Conservation (phyloP, 2,797 vertebrate genomes). For the Pipistrellus nathusii region DNA sequence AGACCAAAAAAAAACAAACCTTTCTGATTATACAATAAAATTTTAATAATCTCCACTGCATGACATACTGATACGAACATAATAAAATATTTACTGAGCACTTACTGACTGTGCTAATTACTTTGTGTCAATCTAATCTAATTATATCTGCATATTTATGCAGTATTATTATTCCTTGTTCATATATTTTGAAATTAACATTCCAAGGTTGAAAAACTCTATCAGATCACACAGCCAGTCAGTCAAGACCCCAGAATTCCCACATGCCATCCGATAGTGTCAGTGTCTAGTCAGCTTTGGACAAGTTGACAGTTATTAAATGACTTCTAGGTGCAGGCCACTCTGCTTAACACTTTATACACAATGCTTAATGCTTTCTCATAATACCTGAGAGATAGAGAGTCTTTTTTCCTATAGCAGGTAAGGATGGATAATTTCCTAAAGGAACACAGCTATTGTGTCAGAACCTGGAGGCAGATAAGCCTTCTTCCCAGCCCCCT, state of each 20-base stretch:
- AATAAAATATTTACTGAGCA: neutral
- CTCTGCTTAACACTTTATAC: neutral
- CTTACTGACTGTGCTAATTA: neutral
- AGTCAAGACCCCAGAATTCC: neutral
- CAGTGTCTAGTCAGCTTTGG: no score
- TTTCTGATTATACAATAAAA: neutral
- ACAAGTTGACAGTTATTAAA: neutral
- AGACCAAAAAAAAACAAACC: neutral
- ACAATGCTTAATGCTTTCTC: neutral
- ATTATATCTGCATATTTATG: neutral
- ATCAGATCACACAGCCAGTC: neutral
- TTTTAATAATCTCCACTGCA: neutral
- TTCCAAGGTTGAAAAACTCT: neutral
- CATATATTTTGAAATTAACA: neutral
- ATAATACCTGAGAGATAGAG: neutral
- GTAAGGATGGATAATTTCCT: neutral
- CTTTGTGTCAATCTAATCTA: neutral
- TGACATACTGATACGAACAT: neutral
- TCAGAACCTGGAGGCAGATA: neutral
- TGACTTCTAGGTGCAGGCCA: rapidly evolving
- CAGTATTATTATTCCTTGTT: neutral
- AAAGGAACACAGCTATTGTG: neutral
- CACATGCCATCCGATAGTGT: neutral
- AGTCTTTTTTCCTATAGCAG: neutral
- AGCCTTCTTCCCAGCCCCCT: neutral